A percentile compares a stretch with the other conserved stretches of the same genome.
phyloP scores from a whole-genome alignment of 2,113 vertebrate genomes.

The Muntiacus muntjak region DNA sequence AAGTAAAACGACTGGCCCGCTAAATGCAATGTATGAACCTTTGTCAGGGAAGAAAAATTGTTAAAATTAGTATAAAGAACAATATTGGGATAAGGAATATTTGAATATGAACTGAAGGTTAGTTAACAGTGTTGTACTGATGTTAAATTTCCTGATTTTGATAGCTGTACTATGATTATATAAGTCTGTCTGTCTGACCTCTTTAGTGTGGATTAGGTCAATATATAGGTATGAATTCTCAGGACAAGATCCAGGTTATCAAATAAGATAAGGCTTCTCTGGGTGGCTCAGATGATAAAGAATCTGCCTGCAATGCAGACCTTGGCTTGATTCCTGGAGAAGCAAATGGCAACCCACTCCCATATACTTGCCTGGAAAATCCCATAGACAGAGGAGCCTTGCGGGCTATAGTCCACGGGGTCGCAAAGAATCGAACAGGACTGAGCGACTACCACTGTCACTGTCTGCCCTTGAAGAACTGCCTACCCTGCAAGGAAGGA shows the following conservation, averaged over 20 bases:
- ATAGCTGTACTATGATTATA: neutral
- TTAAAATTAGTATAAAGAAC: neutral
- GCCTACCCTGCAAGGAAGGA: neutral
- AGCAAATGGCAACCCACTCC: neutral
- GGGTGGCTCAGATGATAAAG: neutral
- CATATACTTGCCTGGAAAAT: neutral
- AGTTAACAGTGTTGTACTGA: neutral
- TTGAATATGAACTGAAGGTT: neutral
- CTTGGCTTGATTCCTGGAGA: neutral
- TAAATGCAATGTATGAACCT: neutral
- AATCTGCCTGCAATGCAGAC: neutral
- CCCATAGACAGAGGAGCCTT: neutral
- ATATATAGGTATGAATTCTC: neutral
- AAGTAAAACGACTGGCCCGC: neutral
- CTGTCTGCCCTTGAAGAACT: neutral
- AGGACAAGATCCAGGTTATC: neutral
- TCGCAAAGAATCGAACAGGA: neutral
- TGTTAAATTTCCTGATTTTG: neutral
- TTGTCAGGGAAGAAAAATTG: neutral
- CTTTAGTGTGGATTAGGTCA: neutral
- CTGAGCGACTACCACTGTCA: neutral
- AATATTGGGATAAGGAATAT: neutral
- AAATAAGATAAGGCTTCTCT: neutral
- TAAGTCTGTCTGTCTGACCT: neutral
- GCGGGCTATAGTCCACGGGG: neutral